phyloP scores from a whole-genome alignment of 2,113 vertebrate species.

The Barbus barbus region DNA sequence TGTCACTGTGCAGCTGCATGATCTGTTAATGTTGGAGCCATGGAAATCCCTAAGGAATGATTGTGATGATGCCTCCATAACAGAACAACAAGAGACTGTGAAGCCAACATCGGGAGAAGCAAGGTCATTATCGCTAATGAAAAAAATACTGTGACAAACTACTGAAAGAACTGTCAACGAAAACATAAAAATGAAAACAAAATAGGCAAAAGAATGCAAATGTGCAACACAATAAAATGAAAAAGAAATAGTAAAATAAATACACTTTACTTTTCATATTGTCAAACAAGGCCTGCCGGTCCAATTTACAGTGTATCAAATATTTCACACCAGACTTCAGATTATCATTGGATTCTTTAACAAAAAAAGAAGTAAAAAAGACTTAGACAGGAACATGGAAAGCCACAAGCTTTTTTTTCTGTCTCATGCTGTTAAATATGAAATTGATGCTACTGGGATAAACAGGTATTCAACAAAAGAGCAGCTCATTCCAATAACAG shows the following conservation, averaged over 20 bases:
- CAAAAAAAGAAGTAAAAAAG: no score
- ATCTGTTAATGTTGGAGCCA: neutral
- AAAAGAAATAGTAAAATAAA: neutral
- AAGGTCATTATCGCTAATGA: neutral
- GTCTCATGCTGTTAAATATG: no score
- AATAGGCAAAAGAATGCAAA: neutral
- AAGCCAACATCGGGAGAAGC: neutral
- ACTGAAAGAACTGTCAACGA: neutral
- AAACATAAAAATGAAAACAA: neutral
- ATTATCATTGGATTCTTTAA: no score
- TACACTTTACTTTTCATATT: neutral
- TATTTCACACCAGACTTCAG: no score
- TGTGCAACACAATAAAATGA: neutral
- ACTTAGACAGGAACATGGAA: no score
- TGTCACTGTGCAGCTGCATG: conserved; percentile 34
- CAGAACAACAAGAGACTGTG: neutral
- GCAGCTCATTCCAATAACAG: no score
- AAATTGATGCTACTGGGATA: no score
- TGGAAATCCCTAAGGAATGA: neutral
- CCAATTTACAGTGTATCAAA: neutral
- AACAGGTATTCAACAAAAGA: no score
- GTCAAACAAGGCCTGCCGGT: neutral
- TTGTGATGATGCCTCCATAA: neutral
- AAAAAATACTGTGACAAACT: neutral
- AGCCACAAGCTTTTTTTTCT: no score